Percentiles rank a stretch among this genome's conserved stretches.
Evolutionary conservation across 2,113 vertebrate species (phyloP).

Genomic region (Arenaria interpres): DNA sequence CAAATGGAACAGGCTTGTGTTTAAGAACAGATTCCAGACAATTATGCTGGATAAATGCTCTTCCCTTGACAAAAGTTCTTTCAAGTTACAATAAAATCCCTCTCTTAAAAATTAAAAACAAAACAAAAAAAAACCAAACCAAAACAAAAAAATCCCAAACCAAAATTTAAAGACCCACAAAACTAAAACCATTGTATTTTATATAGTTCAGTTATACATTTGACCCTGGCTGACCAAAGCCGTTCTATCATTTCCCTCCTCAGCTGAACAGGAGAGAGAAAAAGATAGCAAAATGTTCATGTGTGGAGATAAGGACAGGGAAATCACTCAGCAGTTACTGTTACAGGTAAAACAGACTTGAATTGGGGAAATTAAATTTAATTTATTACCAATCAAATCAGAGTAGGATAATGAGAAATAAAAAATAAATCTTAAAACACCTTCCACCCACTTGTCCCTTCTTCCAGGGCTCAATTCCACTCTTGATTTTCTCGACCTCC

Average conservation of each 20-base stretch:
- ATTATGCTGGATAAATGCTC: not conserved
- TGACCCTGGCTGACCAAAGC: not conserved
- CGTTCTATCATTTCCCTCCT: not conserved
- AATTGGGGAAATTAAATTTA: not conserved
- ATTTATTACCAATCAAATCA: not conserved
- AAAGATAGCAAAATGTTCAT: not conserved
- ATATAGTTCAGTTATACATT: not conserved
- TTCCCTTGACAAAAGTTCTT: not conserved
- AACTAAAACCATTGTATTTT: not conserved
- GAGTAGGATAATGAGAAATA: not conserved
- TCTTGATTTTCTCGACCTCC: not conserved
- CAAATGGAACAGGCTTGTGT: not conserved
- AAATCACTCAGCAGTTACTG: accelerated
- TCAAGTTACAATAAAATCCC: not conserved
- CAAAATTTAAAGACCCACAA: not conserved
- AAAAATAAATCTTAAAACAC: not conserved
- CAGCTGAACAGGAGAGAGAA: not conserved
- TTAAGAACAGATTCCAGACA: not conserved
- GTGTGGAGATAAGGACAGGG: accelerated
- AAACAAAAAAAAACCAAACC: accelerated
- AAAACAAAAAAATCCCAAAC: too few species aligned
- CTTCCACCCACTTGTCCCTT: not conserved
- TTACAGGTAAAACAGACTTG: not conserved
- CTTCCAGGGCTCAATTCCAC: not conserved
- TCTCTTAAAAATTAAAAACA: not conserved